A percentile compares a stretch with the other conserved stretches of the same genome.
These are phyloP conservation scores for Diplosoma virens DNA, from an alignment of 23 tunicate species.

Conservation along the genomic window DNA sequence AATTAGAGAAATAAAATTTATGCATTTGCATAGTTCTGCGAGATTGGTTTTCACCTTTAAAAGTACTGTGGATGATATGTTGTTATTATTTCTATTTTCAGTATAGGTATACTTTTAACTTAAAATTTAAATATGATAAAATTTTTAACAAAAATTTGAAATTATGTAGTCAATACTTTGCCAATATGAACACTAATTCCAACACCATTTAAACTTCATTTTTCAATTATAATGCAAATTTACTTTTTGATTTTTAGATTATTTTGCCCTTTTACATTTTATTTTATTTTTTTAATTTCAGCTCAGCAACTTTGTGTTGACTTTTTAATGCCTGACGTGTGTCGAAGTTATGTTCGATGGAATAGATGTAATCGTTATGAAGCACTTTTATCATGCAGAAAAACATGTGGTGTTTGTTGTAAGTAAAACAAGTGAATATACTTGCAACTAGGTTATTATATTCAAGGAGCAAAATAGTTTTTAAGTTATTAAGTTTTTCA, in stretches of 20 bases:
- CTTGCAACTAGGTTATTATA: background rate
- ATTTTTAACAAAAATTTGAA: background rate
- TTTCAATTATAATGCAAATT: background rate
- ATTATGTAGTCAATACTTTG: background rate
- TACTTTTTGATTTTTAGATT: background rate
- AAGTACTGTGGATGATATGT: too few species aligned
- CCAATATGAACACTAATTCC: background rate
- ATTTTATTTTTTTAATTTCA: background rate
- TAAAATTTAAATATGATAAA: too few species aligned
- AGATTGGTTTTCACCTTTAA: too few species aligned
- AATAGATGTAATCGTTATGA: conserved; percentile 43
- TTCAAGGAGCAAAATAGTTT: too few species aligned
- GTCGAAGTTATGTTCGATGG: conserved; percentile 46
- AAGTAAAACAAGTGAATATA: background rate
- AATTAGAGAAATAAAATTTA: too few species aligned
- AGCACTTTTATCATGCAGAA: conserved; percentile 54
- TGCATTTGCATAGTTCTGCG: too few species aligned
- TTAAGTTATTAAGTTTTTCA: too few species aligned
- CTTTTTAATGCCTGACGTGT: conserved; percentile 67
- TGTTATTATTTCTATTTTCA: too few species aligned
- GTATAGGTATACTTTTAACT: too few species aligned
- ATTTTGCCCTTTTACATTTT: background rate
- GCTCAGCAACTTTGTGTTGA: conserved; percentile 49
- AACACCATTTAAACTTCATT: background rate
- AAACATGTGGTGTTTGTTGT: conserved; percentile 76